A percentile compares a stretch with the other conserved stretches of the same genome.
Evolutionary conservation across 1,140 invertebrate genomes (phyloP).

Genomic region (Drosophila seguyi): DNA sequence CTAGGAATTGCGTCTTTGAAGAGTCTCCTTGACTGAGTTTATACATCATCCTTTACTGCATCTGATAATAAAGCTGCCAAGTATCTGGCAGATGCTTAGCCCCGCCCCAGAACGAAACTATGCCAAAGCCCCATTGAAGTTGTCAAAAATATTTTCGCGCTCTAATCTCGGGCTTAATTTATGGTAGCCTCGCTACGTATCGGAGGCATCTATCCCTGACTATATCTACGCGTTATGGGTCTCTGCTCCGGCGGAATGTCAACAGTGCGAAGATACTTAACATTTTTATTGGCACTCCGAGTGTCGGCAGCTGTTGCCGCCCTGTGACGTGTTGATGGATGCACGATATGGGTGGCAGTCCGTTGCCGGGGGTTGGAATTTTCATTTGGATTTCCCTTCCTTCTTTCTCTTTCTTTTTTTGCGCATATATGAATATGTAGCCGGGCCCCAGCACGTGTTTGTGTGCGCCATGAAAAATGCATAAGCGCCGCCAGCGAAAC

Average conservation of each 20-base stretch:
- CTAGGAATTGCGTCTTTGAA: background rate
- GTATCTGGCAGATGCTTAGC: constrained; percentile 33
- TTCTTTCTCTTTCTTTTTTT: constrained; percentile 32
- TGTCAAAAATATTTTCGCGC: constrained; percentile 62
- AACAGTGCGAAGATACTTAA: constrained; percentile 82
- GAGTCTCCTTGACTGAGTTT: background rate
- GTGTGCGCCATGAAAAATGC: constrained; percentile 76
- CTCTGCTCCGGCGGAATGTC: constrained; percentile 59
- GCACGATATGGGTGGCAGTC: constrained; percentile 26
- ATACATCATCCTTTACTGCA: background rate
- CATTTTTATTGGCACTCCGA: constrained; percentile 84
- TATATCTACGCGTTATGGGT: constrained; percentile 53
- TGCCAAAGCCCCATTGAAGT: constrained; percentile 60
- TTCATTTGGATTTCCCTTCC: constrained; percentile 48
- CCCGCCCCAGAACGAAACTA: constrained; percentile 35
- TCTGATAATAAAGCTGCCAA: background rate
- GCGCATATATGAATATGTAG: constrained; percentile 59
- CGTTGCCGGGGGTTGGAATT: constrained; percentile 37
- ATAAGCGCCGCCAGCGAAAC: constrained; percentile 67
- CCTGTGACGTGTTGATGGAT: constrained; percentile 77
- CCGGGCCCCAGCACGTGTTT: constrained; percentile 61
- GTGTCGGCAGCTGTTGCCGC: constrained; percentile 74
- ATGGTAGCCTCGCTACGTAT: constrained; percentile 49
- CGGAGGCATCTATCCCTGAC: constrained; percentile 64
- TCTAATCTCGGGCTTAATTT: constrained; percentile 65